A percentile compares a stretch with the other conserved stretches of the same genome.
Conservation (phyloP, 2,113 vertebrate genomes). For the Engraulis encrasicolus region DNA sequence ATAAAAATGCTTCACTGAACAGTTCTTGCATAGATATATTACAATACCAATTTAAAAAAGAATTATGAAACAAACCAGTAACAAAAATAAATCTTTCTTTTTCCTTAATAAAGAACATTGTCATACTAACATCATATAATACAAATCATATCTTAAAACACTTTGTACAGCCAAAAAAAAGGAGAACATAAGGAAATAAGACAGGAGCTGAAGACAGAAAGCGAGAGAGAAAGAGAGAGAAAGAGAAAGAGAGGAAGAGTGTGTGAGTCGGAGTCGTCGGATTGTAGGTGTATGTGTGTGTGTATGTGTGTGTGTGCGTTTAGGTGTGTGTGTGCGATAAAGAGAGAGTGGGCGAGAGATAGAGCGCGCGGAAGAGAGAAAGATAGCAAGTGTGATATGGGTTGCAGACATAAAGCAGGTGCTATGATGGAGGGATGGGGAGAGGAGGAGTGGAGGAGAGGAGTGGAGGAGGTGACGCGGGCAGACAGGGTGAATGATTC, state of each 20-base stretch:
- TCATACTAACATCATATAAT: slow-evolving; percentile 99
- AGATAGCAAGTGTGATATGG: slow-evolving; percentile 66
- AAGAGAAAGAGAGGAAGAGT: no score
- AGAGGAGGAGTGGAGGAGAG: no score
- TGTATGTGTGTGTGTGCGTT: no score
- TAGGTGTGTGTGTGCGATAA: no score
- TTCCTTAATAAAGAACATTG: slow-evolving; percentile 99
- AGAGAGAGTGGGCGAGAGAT: neutral
- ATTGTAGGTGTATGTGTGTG: no score
- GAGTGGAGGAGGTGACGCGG: neutral
- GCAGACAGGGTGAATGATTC: neutral
- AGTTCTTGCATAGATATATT: slow-evolving; percentile 99
- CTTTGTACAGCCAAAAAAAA: slow-evolving; percentile 92
- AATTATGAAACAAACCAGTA: slow-evolving; percentile 99
- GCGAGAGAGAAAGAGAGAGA: slow-evolving; percentile 64
- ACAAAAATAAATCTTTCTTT: slow-evolving; percentile 99
- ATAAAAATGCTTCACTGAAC: slow-evolving; percentile 99
- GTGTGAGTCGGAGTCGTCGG: no score
- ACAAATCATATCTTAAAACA: slow-evolving; percentile 99
- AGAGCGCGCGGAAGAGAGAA: slow-evolving; percentile 57
- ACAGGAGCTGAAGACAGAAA: slow-evolving; percentile 61
- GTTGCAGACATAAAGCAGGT: neutral
- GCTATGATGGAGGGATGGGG: slow-evolving; percentile 1
- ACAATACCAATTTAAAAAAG: slow-evolving; percentile 99
- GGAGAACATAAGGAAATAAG: slow-evolving; percentile 76